These are phyloP conservation scores for Sinocyclocheilus anshuiensis DNA, from an alignment of 2,113 vertebrate species.

Conservation along the genomic window DNA sequence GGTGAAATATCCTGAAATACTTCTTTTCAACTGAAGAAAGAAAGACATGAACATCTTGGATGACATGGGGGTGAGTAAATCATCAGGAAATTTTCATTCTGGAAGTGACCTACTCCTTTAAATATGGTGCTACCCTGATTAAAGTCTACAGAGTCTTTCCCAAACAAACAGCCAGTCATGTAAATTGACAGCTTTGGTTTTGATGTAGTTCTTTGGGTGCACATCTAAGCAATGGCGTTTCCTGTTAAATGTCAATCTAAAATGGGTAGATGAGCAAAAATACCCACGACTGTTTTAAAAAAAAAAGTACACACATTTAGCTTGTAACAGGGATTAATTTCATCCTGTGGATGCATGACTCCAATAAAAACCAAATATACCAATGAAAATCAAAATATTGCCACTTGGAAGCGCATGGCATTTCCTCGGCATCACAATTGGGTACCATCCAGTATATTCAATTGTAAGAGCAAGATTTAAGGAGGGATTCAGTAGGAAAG, in stretches of 20 bases:
- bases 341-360: not conserved
- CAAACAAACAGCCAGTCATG: not conserved
- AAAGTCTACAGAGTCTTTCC: not conserved
- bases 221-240: not conserved
- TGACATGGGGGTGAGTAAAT: too few species aligned
- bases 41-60: too few species aligned
- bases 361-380: not conserved
- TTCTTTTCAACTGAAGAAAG: too few species aligned
- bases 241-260: not conserved
- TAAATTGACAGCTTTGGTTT: not conserved
- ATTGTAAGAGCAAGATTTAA: not conserved
- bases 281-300: not conserved
- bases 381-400: not conserved
- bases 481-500: not conserved
- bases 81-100: too few species aligned
- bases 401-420: not conserved
- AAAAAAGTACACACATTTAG: not conserved
- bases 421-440: not conserved
- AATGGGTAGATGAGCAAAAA: not conserved
- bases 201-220: not conserved
- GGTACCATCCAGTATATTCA: not conserved
- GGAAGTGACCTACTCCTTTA: too few species aligned
- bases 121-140: not conserved
- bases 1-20: too few species aligned
- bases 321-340: not conserved